Evolutionary conservation across 2,797 vertebrate genomes (phyloP).

Genomic region (Mormyrops boulengeri): DNA sequence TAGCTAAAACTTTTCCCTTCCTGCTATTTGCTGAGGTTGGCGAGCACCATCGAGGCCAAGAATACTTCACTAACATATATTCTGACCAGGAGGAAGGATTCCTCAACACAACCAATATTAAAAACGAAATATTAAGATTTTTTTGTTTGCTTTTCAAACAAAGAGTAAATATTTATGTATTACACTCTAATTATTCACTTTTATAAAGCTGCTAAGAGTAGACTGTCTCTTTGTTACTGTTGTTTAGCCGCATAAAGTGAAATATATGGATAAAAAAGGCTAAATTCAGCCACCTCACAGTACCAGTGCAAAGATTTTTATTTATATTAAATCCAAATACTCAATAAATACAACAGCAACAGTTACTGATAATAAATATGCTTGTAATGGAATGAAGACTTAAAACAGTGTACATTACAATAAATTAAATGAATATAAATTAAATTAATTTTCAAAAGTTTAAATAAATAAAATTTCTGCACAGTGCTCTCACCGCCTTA

Average conservation of each 20-base stretch:
- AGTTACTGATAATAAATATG: not conserved
- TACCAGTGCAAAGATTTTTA: not conserved
- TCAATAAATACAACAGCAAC: not conserved
- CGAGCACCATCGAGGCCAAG: not conserved
- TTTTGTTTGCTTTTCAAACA: not conserved
- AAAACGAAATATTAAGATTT: not conserved
- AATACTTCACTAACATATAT: not conserved
- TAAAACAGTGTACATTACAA: not conserved
- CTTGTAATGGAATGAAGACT: not conserved
- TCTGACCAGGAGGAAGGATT: not conserved
- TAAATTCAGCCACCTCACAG: not conserved
- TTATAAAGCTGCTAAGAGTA: not conserved
- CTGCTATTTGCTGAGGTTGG: not conserved
- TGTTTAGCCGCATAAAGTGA: not conserved
- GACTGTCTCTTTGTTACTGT: not conserved
- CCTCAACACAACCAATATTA: not conserved
- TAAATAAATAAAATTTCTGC: not conserved
- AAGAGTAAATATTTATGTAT: not conserved
- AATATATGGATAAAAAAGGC: not conserved
- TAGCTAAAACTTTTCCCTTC: not conserved
- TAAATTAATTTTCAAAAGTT: not conserved
- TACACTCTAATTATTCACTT: not conserved
- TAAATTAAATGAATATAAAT: not conserved
- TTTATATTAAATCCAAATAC: not conserved
- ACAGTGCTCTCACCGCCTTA: not conserved